Conservation (phyloP, 2,113 vertebrate genomes). For the Bucco capensis region DNA sequence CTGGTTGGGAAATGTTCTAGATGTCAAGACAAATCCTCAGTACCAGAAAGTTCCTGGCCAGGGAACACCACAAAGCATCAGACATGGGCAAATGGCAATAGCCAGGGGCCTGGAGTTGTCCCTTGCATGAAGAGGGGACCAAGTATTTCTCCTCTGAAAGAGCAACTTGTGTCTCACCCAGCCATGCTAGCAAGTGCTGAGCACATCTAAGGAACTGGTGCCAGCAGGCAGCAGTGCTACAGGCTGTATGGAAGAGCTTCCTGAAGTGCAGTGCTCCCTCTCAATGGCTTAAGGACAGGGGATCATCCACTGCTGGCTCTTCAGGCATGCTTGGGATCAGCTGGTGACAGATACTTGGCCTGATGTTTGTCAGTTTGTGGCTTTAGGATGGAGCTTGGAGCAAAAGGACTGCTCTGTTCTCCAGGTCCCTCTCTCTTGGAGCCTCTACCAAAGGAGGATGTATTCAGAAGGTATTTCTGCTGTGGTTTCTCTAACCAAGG, state of each 20-base stretch:
- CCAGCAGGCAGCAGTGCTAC: not conserved
- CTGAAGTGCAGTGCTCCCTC: not conserved
- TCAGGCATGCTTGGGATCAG: not conserved
- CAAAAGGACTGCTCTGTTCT: fast-evolving
- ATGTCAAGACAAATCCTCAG: not conserved
- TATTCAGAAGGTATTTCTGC: not conserved
- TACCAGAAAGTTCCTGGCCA: not conserved
- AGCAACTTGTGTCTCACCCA: not conserved
- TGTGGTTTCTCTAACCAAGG: not conserved
- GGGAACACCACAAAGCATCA: not conserved
- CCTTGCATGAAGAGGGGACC: not conserved
- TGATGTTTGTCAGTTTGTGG: not conserved
- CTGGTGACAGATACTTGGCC: not conserved
- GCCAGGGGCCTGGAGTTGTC: not conserved
- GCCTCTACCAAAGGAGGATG: not conserved
- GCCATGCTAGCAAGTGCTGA: not conserved
- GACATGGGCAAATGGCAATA: not conserved
- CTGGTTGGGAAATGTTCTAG: not conserved
- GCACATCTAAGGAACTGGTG: not conserved
- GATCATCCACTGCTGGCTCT: not conserved
- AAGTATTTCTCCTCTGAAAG: not conserved
- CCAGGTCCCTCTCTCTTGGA: not conserved
- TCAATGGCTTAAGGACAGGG: not conserved
- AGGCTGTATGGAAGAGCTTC: not conserved
- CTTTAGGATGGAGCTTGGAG: not conserved